Evolutionary conservation across 2,113 vertebrate species (phyloP).

Genomic region (Perognathus longimembris): DNA sequence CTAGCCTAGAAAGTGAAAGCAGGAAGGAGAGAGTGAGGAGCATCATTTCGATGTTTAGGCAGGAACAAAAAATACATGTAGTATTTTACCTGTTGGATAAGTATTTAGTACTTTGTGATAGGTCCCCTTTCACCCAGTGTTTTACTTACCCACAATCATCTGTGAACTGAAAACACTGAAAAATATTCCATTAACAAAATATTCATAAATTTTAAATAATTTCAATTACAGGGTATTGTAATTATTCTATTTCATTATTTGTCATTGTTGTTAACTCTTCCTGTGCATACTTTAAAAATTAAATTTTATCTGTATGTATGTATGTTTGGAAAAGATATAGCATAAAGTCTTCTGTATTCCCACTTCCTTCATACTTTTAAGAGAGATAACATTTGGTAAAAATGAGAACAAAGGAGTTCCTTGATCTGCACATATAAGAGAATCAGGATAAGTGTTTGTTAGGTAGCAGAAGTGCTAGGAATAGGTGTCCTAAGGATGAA

Average conservation of each 20-base stretch:
- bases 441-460: neutral
- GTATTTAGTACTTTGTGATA: neutral
- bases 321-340: neutral
- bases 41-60: neutral
- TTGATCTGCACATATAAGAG: neutral
- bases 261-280: neutral
- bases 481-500: neutral
- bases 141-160: neutral
- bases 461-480: neutral
- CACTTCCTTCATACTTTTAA: neutral
- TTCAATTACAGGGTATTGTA: neutral
- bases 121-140: neutral
- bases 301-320: neutral
- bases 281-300: neutral
- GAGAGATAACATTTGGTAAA: constrained; percentile 3
- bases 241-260: neutral
- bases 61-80: neutral
- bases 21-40: neutral
- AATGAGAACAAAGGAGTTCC: neutral
- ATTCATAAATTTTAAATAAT: neutral
- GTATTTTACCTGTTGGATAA: neutral
- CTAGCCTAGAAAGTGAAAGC: neutral
- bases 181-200: too few relatives aligned
- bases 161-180: neutral
- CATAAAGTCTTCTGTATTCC: neutral